A percentile compares a stretch with the other conserved stretches of the same genome.
phyloP scores from a whole-genome alignment of 1,140 invertebrate genomes.

The Whitmania pigra region DNA sequence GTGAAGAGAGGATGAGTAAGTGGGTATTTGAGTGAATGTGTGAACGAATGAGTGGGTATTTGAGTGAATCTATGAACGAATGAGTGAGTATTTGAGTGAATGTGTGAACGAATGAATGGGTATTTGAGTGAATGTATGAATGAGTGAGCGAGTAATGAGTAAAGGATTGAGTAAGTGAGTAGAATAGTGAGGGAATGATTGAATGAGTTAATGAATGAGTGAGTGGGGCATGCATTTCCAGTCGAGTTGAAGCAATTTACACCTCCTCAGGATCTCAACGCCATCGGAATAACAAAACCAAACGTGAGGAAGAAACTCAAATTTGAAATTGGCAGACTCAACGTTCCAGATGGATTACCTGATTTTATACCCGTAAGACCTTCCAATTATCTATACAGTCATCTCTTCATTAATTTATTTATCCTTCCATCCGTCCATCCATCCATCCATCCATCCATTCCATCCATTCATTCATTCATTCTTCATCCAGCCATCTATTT shows the following conservation, averaged over 20 bases:
- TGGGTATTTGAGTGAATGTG: neutral
- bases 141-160: neutral
- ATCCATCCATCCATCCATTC: too few relatives aligned
- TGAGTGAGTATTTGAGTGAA: neutral
- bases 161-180: neutral
- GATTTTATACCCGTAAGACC: constrained; percentile 39
- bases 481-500: too few relatives aligned
- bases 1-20: neutral
- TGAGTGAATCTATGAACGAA: neutral
- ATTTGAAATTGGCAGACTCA: constrained; percentile 84
- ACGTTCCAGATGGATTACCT: constrained; percentile 66
- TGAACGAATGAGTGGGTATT: neutral
- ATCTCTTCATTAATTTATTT: too few relatives aligned
- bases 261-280: constrained; percentile 52
- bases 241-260: neutral
- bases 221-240: neutral
- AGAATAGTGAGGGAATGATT: constrained; percentile 3
- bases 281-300: constrained; percentile 87
- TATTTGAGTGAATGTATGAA: neutral
- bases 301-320: constrained; percentile 89
- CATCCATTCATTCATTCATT: too few relatives aligned
- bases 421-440: too few relatives aligned
- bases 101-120: neutral
- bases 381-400: too few relatives aligned
- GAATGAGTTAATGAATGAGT: neutral